Evolutionary conservation across 2,888 invertebrate genomes (phyloP).

Genomic region (Schrankia costaestrigalis): DNA sequence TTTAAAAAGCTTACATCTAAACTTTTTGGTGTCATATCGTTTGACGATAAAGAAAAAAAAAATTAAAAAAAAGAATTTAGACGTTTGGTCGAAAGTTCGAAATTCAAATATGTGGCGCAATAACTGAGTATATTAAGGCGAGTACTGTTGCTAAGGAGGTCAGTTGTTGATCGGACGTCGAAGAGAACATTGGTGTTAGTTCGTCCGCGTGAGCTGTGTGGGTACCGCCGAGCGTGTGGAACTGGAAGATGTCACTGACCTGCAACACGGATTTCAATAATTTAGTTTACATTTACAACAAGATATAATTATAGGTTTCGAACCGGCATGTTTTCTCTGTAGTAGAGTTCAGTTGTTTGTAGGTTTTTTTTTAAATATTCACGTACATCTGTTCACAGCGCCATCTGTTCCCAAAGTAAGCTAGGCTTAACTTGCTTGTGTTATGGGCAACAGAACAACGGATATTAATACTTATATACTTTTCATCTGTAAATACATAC

Average conservation of each 20-base stretch:
- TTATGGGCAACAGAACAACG: too few relatives aligned
- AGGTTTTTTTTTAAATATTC: too few relatives aligned
- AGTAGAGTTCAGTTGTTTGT: too few relatives aligned
- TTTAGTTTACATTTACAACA: too few relatives aligned
- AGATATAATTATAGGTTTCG: background rate
- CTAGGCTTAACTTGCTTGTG: too few relatives aligned
- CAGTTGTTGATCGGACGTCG: constrained; percentile 39
- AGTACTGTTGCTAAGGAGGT: constrained; percentile 25
- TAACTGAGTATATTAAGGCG: constrained; percentile 46
- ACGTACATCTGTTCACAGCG: too few relatives aligned
- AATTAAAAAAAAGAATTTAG: constrained; percentile 30
- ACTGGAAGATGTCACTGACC: constrained; percentile 87
- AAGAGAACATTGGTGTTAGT: constrained; percentile 60
- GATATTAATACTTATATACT: too few relatives aligned
- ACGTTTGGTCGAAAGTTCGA: constrained; percentile 33
- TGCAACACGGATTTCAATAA: constrained; percentile 45
- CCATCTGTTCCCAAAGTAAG: too few relatives aligned
- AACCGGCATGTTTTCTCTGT: too few relatives aligned
- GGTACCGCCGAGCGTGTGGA: constrained; percentile 84
- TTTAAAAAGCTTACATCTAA: constrained; percentile 44
- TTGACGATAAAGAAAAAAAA: constrained; percentile 39
- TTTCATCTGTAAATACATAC: too few relatives aligned
- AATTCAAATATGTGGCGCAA: constrained; percentile 30
- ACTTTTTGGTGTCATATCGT: constrained; percentile 52
- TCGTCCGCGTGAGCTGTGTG: constrained; percentile 72